phyloP scores from a whole-genome alignment of 2,113 vertebrate genomes.

The Felis catus region F.catus_Fca126_mat1.0 CM031428.1:48852501-48853000 shows the following conservation, averaged over 20 bases:
- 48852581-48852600: background rate
- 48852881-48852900: background rate
- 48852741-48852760: background rate
- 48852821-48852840: background rate
- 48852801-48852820: background rate
- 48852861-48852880: background rate
- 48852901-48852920: background rate
- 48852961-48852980: background rate
- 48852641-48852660: background rate
- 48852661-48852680: background rate
- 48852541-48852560: background rate
- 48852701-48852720: background rate
- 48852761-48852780: background rate
- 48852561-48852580: background rate
- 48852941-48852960: background rate
- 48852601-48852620: background rate
- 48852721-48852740: background rate
- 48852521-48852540: background rate
- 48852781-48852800: background rate
- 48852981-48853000: background rate
- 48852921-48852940: background rate
- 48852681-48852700: background rate
- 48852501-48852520: background rate
- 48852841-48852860: background rate
- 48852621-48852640: background rate